Base-by-base conservation (phyloP, 2,113 vertebrate species). In the Myanophis thanlyinensis region DNA sequence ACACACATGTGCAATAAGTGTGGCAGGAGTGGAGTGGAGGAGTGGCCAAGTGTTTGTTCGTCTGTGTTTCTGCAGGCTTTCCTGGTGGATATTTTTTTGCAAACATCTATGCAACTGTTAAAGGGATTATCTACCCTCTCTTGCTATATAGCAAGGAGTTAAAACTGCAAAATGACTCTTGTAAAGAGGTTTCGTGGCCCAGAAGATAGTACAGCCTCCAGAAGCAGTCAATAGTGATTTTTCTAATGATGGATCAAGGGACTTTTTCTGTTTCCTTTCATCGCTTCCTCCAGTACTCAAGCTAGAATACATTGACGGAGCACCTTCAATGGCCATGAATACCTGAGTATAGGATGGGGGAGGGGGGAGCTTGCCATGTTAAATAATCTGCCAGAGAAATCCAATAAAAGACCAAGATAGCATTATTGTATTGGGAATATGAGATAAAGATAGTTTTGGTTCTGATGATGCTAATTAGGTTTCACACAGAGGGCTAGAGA, bases 41-140 rank as follows among this genome's bases (percentile, higher is more conserved):
- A 22, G 6, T 54, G 20, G 53, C 93, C 95, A 96, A 96, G 90
- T 96, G 95, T 92, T 95, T 94, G 91, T 90, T 27, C 91, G n/a
- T 46, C 51, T 85, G 5, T 89, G 80, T 85, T 89, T 84, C 53
- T 18, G 22, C 25, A 20, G 23, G 2, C 18, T 15, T 84, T 86
- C 2, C 6, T 51, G 91, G 85, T 94, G 92, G 88, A 25, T 89
- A n/a, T 1, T 53, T 87, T 59, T 93, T 91, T 59, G 92, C 93
- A 93, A 94, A 47, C 85, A 12, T 51, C 89, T 0, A 0, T 73
- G 46, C 49, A 52, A 51, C 92, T 62, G 0, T 3, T 92, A 93
- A 93, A 85, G 0, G 25, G 90, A 53, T 67, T 92, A 88, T 13
- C 46, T 23, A 92, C 1, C 48, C 85, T 93, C 67, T 88, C 84